Percentiles rank a stretch among this genome's conserved stretches.
Conservation (phyloP, 2,888 invertebrate genomes). For the Sycophila texana region DNA sequence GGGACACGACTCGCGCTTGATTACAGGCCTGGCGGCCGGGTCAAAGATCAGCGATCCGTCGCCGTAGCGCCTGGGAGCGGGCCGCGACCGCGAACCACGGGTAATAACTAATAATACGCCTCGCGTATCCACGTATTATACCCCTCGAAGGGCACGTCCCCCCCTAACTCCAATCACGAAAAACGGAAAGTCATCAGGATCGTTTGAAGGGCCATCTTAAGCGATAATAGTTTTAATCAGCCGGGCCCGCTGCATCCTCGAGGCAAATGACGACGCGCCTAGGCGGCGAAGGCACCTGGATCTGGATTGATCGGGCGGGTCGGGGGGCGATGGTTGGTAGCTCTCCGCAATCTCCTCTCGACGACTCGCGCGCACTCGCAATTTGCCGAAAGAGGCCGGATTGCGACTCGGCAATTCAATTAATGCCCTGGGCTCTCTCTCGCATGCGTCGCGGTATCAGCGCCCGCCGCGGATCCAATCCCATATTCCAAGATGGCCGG, state of each 20-base stretch:
- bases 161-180: constrained; percentile 20
- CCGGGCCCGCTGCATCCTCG: constrained; percentile 21
- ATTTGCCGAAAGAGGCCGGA: constrained; percentile 45
- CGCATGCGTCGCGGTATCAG: background rate
- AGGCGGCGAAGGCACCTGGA: background rate
- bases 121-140: background rate
- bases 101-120: constrained; percentile 68
- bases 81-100: constrained; percentile 64
- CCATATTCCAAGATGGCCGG: constrained; percentile 74
- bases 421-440: constrained; percentile 24
- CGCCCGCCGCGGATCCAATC: constrained; percentile 63
- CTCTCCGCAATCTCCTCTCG: constrained; percentile 39
- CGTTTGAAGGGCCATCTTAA: constrained; percentile 25
- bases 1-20: constrained; percentile 70
- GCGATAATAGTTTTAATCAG: constrained; percentile 50
- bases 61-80: constrained; percentile 18
- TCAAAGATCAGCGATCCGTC: constrained; percentile 49
- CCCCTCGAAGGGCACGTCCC: constrained; percentile 8
- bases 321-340: background rate
- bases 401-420: constrained; percentile 56
- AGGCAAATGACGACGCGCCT: no score
- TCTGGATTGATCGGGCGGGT: constrained; percentile 37
- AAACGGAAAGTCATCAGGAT: constrained; percentile 49
- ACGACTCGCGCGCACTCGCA: constrained; percentile 29
- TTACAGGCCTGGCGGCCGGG: constrained; percentile 60